Conservation (phyloP, 2,113 vertebrate genomes). For the Regulus satrapa region DNA sequence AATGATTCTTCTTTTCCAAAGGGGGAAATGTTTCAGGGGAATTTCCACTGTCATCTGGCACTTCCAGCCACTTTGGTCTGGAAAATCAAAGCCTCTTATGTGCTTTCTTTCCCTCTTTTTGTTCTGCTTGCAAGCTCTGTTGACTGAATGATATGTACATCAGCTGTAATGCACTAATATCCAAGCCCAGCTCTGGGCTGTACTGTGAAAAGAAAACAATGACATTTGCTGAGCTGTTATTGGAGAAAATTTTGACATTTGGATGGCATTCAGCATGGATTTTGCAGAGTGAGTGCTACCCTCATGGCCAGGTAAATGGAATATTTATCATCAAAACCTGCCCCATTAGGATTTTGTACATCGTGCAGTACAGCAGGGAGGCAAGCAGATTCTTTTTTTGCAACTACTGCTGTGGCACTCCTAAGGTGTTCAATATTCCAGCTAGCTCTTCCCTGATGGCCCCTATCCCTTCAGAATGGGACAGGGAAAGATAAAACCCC, state of each 20-base stretch:
- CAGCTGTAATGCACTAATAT: not conserved
- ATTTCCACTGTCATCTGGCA: not conserved
- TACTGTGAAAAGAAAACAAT: not conserved
- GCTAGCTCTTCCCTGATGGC: fast-evolving
- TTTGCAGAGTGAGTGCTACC: not conserved
- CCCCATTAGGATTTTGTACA: not conserved
- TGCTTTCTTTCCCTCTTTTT: not conserved
- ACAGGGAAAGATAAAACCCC: not conserved
- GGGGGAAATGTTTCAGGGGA: not conserved
- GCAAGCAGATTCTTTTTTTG: not conserved
- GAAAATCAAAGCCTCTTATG: not conserved
- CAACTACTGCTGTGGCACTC: not conserved
- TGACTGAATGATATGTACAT: not conserved
- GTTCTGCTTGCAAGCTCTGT: not conserved
- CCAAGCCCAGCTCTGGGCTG: not conserved
- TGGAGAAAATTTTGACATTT: not conserved
- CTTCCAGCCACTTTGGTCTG: not conserved
- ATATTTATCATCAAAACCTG: not conserved
- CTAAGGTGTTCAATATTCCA: not conserved
- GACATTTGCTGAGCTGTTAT: not conserved
- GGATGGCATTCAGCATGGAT: not conserved
- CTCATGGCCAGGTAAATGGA: not conserved
- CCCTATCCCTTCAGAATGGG: not conserved
- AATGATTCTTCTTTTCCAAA: not conserved
- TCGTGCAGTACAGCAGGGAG: not conserved